Percentiles rank a stretch among this genome's conserved stretches.
phyloP scores from a whole-genome alignment of 2,888 invertebrate species.

The Smittia aterrima region DNA sequence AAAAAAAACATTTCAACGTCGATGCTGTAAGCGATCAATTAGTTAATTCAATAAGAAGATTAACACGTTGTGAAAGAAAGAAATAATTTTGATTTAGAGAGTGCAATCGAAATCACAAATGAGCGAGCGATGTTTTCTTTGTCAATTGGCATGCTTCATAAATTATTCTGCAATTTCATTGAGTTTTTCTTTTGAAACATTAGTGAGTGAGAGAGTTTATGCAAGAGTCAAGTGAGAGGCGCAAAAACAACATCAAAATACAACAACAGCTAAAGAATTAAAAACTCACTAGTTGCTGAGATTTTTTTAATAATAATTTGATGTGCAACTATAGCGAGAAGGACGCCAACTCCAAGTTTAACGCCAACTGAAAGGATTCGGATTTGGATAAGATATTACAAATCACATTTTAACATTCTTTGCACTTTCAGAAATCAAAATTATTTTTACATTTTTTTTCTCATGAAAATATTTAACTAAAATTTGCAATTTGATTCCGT shows the following conservation, averaged over 20 bases:
- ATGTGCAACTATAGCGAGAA: conserved; percentile 80
- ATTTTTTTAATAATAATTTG: conserved; percentile 78
- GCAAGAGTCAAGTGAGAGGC: neutral
- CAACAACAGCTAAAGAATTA: conserved; percentile 28
- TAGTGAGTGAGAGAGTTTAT: conserved; percentile 1
- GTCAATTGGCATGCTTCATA: neutral
- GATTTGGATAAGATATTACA: conserved; percentile 42
- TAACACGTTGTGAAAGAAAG: conserved; percentile 11
- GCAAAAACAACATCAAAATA: conserved; percentile 16
- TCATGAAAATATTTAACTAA: neutral
- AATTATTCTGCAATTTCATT: neutral
- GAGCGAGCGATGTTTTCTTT: neutral
- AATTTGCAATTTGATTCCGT: conserved; percentile 8
- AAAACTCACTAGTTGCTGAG: conserved; percentile 56
- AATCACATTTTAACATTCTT: conserved; percentile 45
- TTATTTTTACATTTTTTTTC: conserved; percentile 5
- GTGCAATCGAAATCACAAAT: neutral
- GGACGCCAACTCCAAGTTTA: conserved; percentile 81
- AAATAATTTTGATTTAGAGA: conserved; percentile 20
- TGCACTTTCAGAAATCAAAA: conserved; percentile 41
- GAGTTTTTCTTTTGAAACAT: neutral
- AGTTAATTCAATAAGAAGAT: conserved; percentile 9
- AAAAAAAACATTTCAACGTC: neutral
- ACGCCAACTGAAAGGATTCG: conserved; percentile 72
- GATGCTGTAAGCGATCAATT: neutral